Percentiles rank a stretch among this genome's conserved stretches.
phyloP scores from a whole-genome alignment of 64 coral and sea anemone species.

The Pachyseris speciosa region DNA sequence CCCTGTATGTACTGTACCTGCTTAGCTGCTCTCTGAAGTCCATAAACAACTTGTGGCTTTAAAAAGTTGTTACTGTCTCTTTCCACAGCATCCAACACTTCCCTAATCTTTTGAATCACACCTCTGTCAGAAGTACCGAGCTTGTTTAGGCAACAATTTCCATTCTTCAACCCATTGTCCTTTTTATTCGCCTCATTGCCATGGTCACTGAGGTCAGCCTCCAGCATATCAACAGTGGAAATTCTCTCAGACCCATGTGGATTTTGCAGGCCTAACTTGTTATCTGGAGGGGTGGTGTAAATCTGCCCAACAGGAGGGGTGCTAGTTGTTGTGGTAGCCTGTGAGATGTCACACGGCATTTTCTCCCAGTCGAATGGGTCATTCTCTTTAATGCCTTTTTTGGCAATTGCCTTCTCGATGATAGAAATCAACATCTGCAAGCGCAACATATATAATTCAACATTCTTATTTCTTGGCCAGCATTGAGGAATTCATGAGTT shows the following conservation, averaged over 20 bases:
- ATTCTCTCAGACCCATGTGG: conserved; percentile 55
- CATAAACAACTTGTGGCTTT: conserved; percentile 42
- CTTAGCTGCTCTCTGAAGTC: background rate
- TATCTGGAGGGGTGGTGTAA: conserved; percentile 77
- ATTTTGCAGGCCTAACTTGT: conserved; percentile 63
- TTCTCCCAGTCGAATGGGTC: conserved; percentile 97
- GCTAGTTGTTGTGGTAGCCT: conserved; percentile 91
- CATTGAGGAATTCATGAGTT: too few species aligned
- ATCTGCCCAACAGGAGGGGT: conserved; percentile 83
- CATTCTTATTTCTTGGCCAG: too few species aligned
- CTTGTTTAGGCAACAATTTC: conserved; percentile 21
- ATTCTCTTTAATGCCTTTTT: conserved; percentile 82
- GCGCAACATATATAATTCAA: background rate
- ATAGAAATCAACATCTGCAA: conserved; percentile 74
- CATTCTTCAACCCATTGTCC: background rate
- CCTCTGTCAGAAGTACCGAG: conserved; percentile 71
- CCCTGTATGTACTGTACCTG: too few species aligned
- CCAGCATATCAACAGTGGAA: conserved; percentile 72
- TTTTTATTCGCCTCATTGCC: conserved; percentile 71
- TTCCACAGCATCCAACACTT: conserved; percentile 87
- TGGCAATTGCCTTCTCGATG: conserved; percentile 82
- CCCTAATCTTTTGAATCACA: conserved; percentile 89
- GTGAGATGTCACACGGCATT: conserved; percentile 67
- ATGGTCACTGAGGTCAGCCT: conserved; percentile 69
- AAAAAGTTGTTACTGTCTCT: conserved; percentile 66